A percentile compares a stretch with the other conserved stretches of the same genome.
phyloP scores from a whole-genome alignment of 2,113 vertebrate species.

The Chunga burmeisteri region DNA sequence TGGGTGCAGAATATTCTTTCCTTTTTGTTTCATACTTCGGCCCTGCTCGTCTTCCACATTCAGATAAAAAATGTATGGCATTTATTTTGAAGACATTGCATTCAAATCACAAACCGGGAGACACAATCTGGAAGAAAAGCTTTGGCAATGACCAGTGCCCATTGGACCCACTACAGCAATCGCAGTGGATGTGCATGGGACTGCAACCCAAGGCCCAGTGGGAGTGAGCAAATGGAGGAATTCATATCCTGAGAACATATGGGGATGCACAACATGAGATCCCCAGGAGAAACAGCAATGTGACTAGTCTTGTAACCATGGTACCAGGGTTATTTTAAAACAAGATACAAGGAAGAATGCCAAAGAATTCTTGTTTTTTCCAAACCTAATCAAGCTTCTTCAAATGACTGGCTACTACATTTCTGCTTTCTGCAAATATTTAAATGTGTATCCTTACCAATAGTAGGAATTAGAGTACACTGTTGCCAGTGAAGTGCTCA shows the following conservation, averaged over 20 bases:
- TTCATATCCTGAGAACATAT: background rate
- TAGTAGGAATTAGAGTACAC: background rate
- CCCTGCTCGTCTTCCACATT: background rate
- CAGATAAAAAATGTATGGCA: background rate
- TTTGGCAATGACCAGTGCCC: background rate
- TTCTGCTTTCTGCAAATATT: background rate
- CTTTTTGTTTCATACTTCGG: background rate
- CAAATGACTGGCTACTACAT: background rate
- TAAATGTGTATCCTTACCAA: background rate
- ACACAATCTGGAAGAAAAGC: background rate
- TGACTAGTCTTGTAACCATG: slow-evolving; percentile 38
- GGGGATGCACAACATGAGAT: background rate
- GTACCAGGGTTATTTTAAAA: slow-evolving; percentile 41
- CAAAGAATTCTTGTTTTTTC: background rate
- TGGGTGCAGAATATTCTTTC: background rate
- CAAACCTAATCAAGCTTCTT: background rate
- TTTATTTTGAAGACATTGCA: background rate
- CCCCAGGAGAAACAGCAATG: background rate
- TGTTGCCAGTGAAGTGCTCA: background rate
- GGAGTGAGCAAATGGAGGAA: background rate
- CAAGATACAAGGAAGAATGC: slow-evolving; percentile 6
- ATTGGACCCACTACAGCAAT: background rate
- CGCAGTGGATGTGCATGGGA: accelerated
- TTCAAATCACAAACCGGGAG: background rate
- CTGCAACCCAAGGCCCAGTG: background rate